phyloP scores from a whole-genome alignment of 1,140 invertebrate species.

The Drosophila grimshawi region DNA sequence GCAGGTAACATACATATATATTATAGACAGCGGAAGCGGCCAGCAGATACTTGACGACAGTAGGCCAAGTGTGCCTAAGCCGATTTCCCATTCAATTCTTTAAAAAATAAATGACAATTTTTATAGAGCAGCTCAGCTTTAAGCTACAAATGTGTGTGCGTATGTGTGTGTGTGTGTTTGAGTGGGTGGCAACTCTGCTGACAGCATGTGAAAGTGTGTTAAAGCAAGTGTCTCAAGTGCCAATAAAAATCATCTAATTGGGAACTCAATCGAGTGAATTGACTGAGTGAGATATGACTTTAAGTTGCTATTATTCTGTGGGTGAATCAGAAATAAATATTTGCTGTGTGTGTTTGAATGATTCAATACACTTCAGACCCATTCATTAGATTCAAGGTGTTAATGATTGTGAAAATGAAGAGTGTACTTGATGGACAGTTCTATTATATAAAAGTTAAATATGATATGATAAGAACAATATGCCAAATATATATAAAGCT shows the following conservation, averaged over 20 bases:
- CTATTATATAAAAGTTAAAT: no score
- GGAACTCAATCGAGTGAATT: constrained; percentile 7
- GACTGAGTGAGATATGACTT: neutral
- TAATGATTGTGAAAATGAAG: no score
- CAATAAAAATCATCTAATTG: constrained; percentile 44
- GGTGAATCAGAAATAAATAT: neutral
- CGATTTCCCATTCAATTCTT: constrained; percentile 33
- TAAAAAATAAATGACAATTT: neutral
- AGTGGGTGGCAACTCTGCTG: neutral
- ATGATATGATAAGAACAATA: no score
- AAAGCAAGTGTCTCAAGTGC: constrained; percentile 36
- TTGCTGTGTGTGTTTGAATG: neutral
- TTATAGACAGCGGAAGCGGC: constrained; percentile 32
- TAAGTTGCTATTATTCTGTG: constrained; percentile 4
- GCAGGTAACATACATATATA: constrained; percentile 29
- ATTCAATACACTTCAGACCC: neutral
- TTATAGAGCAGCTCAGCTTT: constrained; percentile 1
- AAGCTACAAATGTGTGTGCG: no score
- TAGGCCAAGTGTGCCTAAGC: constrained; percentile 37
- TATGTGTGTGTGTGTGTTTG: neutral
- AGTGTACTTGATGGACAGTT: no score
- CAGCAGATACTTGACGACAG: neutral
- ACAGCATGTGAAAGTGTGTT: constrained; percentile 34
- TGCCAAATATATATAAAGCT: no score
- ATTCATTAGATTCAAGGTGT: no score